These are phyloP conservation scores for Piscicola geometra DNA, from an alignment of 2,888 invertebrate species.

Conservation along the genomic window DNA sequence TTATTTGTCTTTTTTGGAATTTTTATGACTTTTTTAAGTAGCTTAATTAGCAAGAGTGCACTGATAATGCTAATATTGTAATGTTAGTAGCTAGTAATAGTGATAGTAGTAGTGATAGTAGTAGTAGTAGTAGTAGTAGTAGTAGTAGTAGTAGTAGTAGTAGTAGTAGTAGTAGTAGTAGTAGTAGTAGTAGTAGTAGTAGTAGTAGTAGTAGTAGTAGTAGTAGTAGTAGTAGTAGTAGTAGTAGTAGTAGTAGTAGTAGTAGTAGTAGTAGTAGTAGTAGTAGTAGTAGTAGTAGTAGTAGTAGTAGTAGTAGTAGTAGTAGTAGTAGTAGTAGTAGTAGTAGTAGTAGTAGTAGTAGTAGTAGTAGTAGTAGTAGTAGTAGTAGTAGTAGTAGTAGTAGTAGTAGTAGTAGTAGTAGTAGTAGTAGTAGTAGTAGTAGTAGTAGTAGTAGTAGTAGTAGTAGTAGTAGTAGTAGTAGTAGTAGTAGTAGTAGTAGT, in stretches of 20 bases:
- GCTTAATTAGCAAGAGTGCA: too few relatives aligned
- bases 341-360: not conserved
- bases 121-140: slow-evolving; percentile 5
- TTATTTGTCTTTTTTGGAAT: too few relatives aligned
- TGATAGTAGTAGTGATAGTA: not conserved
- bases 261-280: slow-evolving; percentile 19
- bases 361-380: not conserved
- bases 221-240: slow-evolving; percentile 1
- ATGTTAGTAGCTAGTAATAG: not conserved
- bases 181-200: slow-evolving; percentile 4
- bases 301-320: not conserved
- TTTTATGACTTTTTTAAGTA: too few relatives aligned
- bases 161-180: slow-evolving; percentile 11
- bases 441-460: slow-evolving; percentile 19
- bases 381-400: slow-evolving; percentile 22
- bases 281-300: slow-evolving; percentile 17
- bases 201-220: too few relatives aligned
- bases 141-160: slow-evolving; percentile 17
- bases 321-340: not conserved
- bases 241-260: slow-evolving; percentile 17
- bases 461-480: slow-evolving; percentile 22
- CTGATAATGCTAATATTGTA: too few relatives aligned
- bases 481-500: slow-evolving; percentile 13
- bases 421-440: slow-evolving; percentile 15
- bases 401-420: slow-evolving; percentile 17